These are phyloP conservation scores for Vesta saturnalis DNA, from an alignment of 2,888 invertebrate species.

Conservation along the genomic window DNA sequence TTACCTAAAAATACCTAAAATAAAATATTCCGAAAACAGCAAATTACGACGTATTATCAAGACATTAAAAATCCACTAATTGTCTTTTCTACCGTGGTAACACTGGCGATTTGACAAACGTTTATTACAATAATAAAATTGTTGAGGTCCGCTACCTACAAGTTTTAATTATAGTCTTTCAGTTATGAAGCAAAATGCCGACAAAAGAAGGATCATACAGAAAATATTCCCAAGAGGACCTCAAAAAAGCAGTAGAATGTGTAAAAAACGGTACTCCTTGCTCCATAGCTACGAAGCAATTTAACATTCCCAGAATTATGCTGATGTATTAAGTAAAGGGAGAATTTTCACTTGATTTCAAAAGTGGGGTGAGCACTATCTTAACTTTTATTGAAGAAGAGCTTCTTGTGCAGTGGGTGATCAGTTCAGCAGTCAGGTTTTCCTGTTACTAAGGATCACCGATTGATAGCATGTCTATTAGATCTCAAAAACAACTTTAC, in stretches of 20 bases:
- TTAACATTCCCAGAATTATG: background rate
- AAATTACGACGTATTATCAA: too few relatives aligned
- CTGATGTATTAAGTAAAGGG: background rate
- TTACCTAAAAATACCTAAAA: too few relatives aligned
- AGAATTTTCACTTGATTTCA: background rate
- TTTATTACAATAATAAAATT: too few relatives aligned
- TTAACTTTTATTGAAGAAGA: background rate
- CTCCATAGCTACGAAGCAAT: background rate
- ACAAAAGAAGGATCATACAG: background rate
- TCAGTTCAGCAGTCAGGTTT: background rate
- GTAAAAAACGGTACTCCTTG: background rate
- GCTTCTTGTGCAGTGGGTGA: background rate
- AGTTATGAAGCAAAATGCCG: background rate
- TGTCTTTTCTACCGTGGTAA: too few relatives aligned
- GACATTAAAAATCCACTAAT: too few relatives aligned
- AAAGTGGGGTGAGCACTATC: background rate
- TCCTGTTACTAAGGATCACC: conserved; percentile 2
- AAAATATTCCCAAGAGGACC: background rate
- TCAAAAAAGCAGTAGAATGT: background rate
- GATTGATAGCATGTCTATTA: background rate
- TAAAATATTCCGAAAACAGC: too few relatives aligned
- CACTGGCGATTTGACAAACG: too few relatives aligned
- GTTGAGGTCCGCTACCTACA: too few relatives aligned
- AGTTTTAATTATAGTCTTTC: background rate
- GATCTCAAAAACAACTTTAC: background rate